Percentiles rank a stretch among this genome's conserved stretches.
Evolutionary conservation across 2,888 invertebrate genomes (phyloP).

Genomic region (Limulus polyphemus): DNA sequence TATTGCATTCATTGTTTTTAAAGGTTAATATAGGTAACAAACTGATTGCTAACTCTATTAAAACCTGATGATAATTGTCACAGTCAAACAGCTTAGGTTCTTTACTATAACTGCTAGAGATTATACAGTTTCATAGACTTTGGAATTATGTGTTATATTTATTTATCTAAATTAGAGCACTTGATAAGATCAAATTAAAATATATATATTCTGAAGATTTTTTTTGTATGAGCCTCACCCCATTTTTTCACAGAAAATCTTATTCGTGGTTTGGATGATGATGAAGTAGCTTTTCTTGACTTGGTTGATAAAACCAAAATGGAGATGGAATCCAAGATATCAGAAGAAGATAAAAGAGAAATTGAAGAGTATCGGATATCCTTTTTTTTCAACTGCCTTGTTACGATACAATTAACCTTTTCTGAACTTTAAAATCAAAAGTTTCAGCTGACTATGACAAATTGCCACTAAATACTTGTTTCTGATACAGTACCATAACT

Average conservation of each 20-base stretch:
- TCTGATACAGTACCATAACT: no score
- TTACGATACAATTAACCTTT: no score
- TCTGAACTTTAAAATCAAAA: no score
- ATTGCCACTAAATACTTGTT: no score
- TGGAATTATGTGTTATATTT: neutral
- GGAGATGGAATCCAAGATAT: slow-evolving; percentile 68
- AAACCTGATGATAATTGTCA: no score
- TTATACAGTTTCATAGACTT: neutral
- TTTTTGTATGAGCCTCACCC: no score
- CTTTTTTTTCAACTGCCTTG: slow-evolving; percentile 21
- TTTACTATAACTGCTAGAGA: no score
- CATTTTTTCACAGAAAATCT: slow-evolving; percentile 42
- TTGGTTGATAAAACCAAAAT: slow-evolving; percentile 73
- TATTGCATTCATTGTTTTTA: no score
- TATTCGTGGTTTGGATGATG: slow-evolving; percentile 78
- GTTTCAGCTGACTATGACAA: no score
- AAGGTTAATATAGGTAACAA: no score
- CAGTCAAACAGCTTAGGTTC: no score
- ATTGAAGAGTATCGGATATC: slow-evolving; percentile 54
- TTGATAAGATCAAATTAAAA: neutral
- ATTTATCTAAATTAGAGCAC: neutral
- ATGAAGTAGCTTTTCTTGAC: slow-evolving; percentile 88
- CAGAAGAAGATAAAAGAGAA: slow-evolving; percentile 69
- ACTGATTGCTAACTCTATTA: no score
- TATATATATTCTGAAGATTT: neutral